Evolutionary conservation across 2,797 vertebrate species (phyloP), one percentile per base, ranked within the genome.

Genomic region (Dermochelys coriacea): DNA sequence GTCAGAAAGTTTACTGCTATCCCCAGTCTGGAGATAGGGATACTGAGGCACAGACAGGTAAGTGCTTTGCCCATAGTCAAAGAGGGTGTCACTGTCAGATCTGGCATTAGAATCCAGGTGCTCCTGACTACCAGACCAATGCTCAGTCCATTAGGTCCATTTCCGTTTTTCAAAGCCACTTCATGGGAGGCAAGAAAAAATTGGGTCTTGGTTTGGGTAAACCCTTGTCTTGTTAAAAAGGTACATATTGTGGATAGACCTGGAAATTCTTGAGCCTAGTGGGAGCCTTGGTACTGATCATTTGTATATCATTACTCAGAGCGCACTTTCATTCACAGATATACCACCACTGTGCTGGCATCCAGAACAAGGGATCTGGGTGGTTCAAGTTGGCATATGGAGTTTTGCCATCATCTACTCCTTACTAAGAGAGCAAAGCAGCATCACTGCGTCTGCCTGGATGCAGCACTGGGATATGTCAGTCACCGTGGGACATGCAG

Each of bases 121-220:
- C 55, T 91, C 84, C 84, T 80, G 84, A 52, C 68, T 80, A 77
- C 52, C 25, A 21, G 0, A 16, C 79, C 3, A 0, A 7, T 55
- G 84, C 86, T 77, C 79, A 54, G 52, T 19, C 12, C 21, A 27
- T 34, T 93, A 47, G 79, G 49, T 68, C 49, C 15, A 34, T 37
- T 54, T 3, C 57, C 80, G 2, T 64, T 95, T n/a, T 88, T 88
- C 64, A 29, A 57, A 93, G 55, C 4, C 2, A 1, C 41, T 41
- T 37, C 74, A 8, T 0, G 12, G 1, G 49, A 75, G 14, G 41
- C 77, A 93, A 89, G n/a, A 91, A 93, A 83, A 34, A 23, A n/a
- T 82, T 87, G 19, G 18, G 93, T 89, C 55, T 93, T 59, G 15
- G 15, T 77, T 57, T 88, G 80, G 82, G 45, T 29, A 89, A 91